A percentile compares a stretch with the other conserved stretches of the same genome.
Conservation (phyloP, 2,888 invertebrate species). For the Thera obeliscata region DNA sequence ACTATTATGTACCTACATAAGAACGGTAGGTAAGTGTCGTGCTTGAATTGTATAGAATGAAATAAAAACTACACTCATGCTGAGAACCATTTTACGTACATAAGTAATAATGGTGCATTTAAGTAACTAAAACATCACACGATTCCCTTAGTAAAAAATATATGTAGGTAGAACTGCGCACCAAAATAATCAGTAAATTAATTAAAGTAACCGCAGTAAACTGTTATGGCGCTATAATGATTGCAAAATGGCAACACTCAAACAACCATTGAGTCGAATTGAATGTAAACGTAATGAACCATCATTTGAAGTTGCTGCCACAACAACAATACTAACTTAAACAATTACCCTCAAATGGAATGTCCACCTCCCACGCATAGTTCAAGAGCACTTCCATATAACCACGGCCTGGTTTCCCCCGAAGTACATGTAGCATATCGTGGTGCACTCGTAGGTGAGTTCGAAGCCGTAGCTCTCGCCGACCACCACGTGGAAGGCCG, state of each 20-base stretch:
- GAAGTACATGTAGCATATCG: conserved; percentile 94
- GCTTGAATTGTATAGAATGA: conserved; percentile 44
- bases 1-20: no score
- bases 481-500: conserved; percentile 97
- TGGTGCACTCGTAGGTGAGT: conserved; percentile 95
- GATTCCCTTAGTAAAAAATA: conserved; percentile 19
- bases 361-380: conserved; percentile 6
- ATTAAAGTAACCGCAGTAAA: not conserved
- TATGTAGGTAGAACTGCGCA: no score
- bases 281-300: not conserved
- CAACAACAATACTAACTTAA: conserved; percentile 10
- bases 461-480: conserved; percentile 98
- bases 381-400: conserved; percentile 94
- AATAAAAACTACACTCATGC: conserved; percentile 43
- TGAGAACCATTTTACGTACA: conserved; percentile 47
- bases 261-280: not conserved
- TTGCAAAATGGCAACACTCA: not conserved
- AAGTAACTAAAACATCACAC: conserved; percentile 43
- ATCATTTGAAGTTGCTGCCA: not conserved
- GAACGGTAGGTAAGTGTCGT: conserved; percentile 25
- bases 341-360: conserved; percentile 22
- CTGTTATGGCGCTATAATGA: not conserved
- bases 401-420: conserved; percentile 95
- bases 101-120: no score
- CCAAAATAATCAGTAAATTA: no score